Base-by-base conservation (phyloP, 2,888 invertebrate species). In the Ormyrus rosae region DNA sequence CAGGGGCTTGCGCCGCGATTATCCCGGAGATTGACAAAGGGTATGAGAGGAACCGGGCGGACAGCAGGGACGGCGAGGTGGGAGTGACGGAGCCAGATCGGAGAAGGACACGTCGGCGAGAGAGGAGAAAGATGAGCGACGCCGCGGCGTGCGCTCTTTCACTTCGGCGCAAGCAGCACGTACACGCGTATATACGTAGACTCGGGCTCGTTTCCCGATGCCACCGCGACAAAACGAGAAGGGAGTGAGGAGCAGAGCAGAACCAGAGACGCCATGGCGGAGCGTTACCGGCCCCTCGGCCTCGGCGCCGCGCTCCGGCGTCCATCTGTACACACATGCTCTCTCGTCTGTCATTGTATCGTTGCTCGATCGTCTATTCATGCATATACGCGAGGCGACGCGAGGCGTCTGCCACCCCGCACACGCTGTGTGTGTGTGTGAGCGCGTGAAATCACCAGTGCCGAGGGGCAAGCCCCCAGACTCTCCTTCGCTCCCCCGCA, bases 401-500 rank as follows among this genome's bases (percentile, higher is more conserved):
- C 60, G 45, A 34, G 51, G 51, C 13, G 0, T 65, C n/a, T 11
- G 50, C 34, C 10, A 5, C 8, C 60, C 34, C 53, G 13, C 1
- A 5, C 19, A 50, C 55, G 10, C 10, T 58, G 64, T 13, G 58
- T 51, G 48, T 56, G 48, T 51, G 3, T 50, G 50, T 56, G 58
- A 64, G 58, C 79, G 74, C 79, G 79, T 74, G 69, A 79, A 79
- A 79, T 79, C 34, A 63, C 69, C 74, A 64, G 74, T 74, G 69
- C 56, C 60, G 34, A 55, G 19, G 65, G 67, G 64, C 63, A 11
- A 46, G 63, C 51, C 67, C 74, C 61, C 58, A 46, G 19, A 19
- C 51, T 19, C n/a, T 51, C 34, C 46, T 34, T 9, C 58, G 9
- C 51, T n/a, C 60, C 60, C 58, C 19, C n/a, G 9, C 50, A 34